Base-by-base conservation (phyloP, 2,113 vertebrate genomes). In the Aspidoscelis tigris region DNA sequence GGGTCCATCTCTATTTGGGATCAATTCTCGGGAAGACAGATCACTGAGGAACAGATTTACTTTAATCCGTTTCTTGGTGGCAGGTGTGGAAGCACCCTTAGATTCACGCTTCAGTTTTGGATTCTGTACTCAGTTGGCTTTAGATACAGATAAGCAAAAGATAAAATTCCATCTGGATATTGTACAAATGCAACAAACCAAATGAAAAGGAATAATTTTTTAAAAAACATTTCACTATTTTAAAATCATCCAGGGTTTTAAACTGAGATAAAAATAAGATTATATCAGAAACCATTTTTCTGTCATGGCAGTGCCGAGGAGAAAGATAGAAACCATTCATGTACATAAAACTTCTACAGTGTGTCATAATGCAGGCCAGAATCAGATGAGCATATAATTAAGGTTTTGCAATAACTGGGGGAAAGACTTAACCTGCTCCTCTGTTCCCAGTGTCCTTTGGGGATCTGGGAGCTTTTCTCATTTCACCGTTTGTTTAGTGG, bases 401-500 rank as follows among this genome's bases (percentile, higher is more conserved):
- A 5, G 2, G n/a, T 26, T 21, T 65, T 65, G 43, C 68, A 61
- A 50, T 79, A 39, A 66, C 24, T 66, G 55, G 24, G 76, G 39
- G 20, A 53, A 43, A 65, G n/a, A 21, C 44, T 41, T 65, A 47
- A 65, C 69, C 7, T 73, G 55, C 82, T 58, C n/a, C 43, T 70
- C 58, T 65, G 43, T 50, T 69, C 74, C 74, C 47, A 10, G n/a
- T 7, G 64, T 43, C 82, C 80, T 61, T 74, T 85, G 83, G 70
- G 77, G 69, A 73, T 33, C 58, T 44, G 76, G 7, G n/a, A 80
- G 53, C 55, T 39, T 22, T 80, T 39, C 77, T 76, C 33, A 21
- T 85, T 85, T 50, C 70, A 74, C 83, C 69, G 12, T 80, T 80
- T 65, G 83, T 84, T 80, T 80, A 85, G 77, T 65, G 50, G 82